phyloP scores from a whole-genome alignment of 64 coral and sea anemone genomes.

The Pocillopora damicornis region DNA sequence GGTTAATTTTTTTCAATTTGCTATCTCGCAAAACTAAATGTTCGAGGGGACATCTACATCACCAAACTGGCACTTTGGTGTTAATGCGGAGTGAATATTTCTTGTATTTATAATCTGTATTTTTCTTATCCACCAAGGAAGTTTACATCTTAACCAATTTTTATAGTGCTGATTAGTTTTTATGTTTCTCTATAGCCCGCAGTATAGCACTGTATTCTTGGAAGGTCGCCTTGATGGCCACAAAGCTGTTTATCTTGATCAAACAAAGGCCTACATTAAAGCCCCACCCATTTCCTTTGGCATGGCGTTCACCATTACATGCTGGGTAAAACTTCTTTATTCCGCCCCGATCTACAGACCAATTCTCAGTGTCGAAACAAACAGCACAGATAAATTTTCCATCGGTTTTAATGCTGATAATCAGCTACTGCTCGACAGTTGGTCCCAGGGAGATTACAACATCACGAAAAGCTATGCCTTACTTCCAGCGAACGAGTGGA shows the following conservation, averaged over 20 bases:
- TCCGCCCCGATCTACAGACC: background rate
- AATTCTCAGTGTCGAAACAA: constrained; percentile 1
- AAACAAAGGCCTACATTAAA: constrained; percentile 8
- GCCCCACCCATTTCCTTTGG: background rate
- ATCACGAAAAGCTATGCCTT: background rate
- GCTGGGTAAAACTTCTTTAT: constrained; percentile 29
- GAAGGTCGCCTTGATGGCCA: constrained; percentile 19
- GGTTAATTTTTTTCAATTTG: too few species aligned
- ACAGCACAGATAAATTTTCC: background rate
- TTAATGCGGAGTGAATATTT: too few species aligned
- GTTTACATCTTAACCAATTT: too few species aligned
- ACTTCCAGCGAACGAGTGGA: background rate
- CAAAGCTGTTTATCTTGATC: constrained; percentile 37
- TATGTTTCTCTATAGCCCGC: constrained; percentile 19
- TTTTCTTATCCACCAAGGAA: background rate
- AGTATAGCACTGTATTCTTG: constrained; percentile 34
- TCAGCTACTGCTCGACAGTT: background rate
- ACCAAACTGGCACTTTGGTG: too few species aligned
- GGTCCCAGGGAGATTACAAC: background rate
- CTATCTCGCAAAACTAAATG: too few species aligned
- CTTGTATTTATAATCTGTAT: background rate
- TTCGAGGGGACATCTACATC: too few species aligned
- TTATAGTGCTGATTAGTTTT: too few species aligned
- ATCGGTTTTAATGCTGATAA: background rate
- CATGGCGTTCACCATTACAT: constrained; percentile 22